Base-by-base conservation (phyloP, 2,888 invertebrate genomes). In the Orthosia gothica region DNA sequence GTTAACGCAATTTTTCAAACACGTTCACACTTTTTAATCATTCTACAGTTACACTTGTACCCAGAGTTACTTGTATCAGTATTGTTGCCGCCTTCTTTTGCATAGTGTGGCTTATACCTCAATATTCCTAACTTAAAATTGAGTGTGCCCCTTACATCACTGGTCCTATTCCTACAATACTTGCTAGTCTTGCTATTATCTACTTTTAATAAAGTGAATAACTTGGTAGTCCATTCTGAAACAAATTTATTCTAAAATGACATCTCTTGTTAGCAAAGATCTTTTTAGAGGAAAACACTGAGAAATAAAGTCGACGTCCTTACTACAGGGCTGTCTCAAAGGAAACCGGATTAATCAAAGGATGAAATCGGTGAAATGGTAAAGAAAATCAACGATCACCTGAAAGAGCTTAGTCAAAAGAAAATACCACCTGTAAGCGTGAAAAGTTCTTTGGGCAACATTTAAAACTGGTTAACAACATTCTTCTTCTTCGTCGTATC, bases 341-440 rank as follows among this genome's bases (percentile, higher is more conserved):
- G 50, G 50, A 12, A 64, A 26, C 26, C n/a, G 15, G 26, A 50
- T 57, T 63, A 45, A 74, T 50, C 55, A 57, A 57, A 57, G 55
- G 7, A 57, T 15, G 23, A 59, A 69, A 45, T 16, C n/a, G 15
- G n/a, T 54, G 16, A 47, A 57, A 65, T 26, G 9, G 57, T 50
- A 50, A 15, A 20, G 57, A 40, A 57, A 50, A 76, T 32, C 18
- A 58, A 5, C 32, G 32, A 18, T 52, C 15, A 23, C 15, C n/a
- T 62, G 13, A 32, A 11, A 32, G 9, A 13, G 3, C 9, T 13
- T 32, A 49, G 13, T 45, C 15, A 50, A 55, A 45, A 65, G 49
- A 57, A 76, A 63, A 23, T 76, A 74, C 76, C 49, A 64, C 49
- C 55, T 55, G 55, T 74, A 49, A 55, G 18, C 18, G 49, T 40